Evolutionary conservation across 1,140 invertebrate genomes (phyloP).

Genomic region (Drosophila nasuta): DNA sequence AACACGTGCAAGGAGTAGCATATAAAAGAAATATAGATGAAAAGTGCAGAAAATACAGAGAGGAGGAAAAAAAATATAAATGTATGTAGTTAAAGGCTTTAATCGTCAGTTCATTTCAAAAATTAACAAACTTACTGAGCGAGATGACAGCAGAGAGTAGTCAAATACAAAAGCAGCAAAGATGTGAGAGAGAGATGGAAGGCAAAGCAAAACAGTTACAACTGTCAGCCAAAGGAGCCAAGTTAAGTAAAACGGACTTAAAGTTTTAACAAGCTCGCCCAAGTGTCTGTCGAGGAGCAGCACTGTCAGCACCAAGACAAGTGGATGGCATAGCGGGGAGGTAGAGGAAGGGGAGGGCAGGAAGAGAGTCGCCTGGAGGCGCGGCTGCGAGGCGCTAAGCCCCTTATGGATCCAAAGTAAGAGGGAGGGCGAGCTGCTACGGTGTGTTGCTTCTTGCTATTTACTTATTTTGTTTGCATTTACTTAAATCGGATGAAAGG

Average conservation of each 20-base stretch:
- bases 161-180: slow-evolving; percentile 3
- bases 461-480: slow-evolving; percentile 83
- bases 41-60: slow-evolving; percentile 7
- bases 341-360: background rate
- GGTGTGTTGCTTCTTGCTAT: slow-evolving; percentile 79
- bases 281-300: slow-evolving; percentile 54
- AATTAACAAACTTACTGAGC: slow-evolving; percentile 55
- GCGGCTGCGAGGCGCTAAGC: slow-evolving; percentile 53
- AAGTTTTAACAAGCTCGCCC: slow-evolving; percentile 80
- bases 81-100: slow-evolving; percentile 48
- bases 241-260: slow-evolving; percentile 83
- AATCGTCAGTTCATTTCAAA: slow-evolving; percentile 49
- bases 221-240: slow-evolving; percentile 79
- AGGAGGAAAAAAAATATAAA: slow-evolving; percentile 35
- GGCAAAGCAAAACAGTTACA: slow-evolving; percentile 68
- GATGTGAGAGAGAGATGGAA: background rate
- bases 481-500: slow-evolving; percentile 83
- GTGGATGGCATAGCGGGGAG: background rate
- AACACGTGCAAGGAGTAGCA: slow-evolving; percentile 16
- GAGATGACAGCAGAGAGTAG: slow-evolving; percentile 8
- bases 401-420: slow-evolving; percentile 24
- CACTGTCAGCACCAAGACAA: slow-evolving; percentile 6
- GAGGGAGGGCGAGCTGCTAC: background rate
- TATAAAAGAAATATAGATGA: background rate
- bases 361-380: slow-evolving; percentile 10